Base-by-base conservation (phyloP, 2,888 invertebrate genomes). In the Aporophyla lueneburgensis region DNA sequence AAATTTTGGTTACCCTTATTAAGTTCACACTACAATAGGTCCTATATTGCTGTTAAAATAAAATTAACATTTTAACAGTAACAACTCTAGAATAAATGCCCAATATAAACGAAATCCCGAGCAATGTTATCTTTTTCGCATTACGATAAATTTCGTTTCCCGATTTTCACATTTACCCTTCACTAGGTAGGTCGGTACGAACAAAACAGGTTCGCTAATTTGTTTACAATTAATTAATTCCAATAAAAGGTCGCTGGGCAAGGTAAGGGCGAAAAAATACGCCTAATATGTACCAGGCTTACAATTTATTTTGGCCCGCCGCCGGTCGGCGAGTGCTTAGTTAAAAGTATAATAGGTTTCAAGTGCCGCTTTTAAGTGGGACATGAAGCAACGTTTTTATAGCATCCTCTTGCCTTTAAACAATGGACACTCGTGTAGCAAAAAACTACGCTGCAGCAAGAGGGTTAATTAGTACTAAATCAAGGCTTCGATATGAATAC, bases 301-400 rank as follows among this genome's bases (percentile, higher is more conserved):
- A 83, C 86, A 87, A 87, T 92, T 91, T 91, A 91, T 94, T 93
- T 92, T 88, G 91, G 81, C 90, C 82, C 21, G 54, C 89, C 46
- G 33, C 84, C 86, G 80, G 84, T 85, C 86, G 87, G 75, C 87
- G 86, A 90, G 92, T 80, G 89, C 90, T 92, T 92, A 93, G 92
- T 93, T 94, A 91, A 93, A 93, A 92, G 92, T 93, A 92, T 94
- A 94, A 94, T 94, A 93, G 93, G 93, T 93, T 94, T 93, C 93
- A 93, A 95, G 94, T 93, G 93, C 89, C 89, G 85, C 90, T 89
- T 86, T 93, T 91, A 91, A 93, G 91, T 92, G 90, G 91, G 88
- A 91, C 91, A 92, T 90, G 90, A 89, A 90, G 86, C 86, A 89
- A 87, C 81, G 85, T 92, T 92, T 93, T 93, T 92, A 90, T 92